Percentiles rank a stretch among this genome's conserved stretches.
These are phyloP conservation scores for Synanthedon vespiformis DNA, from an alignment of 2,888 invertebrate species.

Conservation along the genomic window DNA sequence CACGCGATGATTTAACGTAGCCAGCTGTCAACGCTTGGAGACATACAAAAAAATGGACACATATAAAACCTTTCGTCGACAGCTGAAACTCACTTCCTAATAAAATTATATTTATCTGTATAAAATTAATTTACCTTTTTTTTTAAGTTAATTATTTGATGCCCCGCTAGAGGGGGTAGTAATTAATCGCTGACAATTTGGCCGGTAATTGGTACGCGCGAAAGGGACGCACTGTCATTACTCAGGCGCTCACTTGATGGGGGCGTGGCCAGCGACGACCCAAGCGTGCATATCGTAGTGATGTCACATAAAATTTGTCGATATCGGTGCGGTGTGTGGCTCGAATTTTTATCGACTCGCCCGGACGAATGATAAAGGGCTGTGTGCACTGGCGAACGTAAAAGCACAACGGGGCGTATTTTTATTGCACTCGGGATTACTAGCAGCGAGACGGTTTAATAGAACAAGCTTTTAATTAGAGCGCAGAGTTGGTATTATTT, in stretches of 20 bases:
- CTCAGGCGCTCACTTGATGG: constrained; percentile 27
- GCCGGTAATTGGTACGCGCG: constrained; percentile 11
- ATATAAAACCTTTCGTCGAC: constrained; percentile 9
- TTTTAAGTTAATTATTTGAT: too few relatives aligned
- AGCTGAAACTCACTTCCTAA: constrained; percentile 13
- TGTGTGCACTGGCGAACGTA: constrained; percentile 14
- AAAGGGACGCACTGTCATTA: constrained; percentile 39
- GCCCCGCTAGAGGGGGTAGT: neutral
- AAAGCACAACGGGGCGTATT: constrained; percentile 49
- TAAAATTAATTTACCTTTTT: too few relatives aligned
- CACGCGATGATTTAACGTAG: constrained; percentile 37
- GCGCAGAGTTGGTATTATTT: constrained; percentile 17
- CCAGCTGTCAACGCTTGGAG: constrained; percentile 52
- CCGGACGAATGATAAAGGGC: constrained; percentile 21
- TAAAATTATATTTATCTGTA: neutral
- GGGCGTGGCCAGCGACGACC: constrained; percentile 37
- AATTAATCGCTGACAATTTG: neutral
- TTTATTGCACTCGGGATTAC: constrained; percentile 28
- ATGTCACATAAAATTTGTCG: constrained; percentile 49
- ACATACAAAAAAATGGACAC: constrained; percentile 12
- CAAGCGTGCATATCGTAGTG: constrained; percentile 27
- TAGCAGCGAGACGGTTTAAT: constrained; percentile 28
- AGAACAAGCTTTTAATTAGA: constrained; percentile 52
- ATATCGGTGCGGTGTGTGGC: constrained; percentile 27
- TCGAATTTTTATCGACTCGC: constrained; percentile 36